Evolutionary conservation across 2,888 invertebrate genomes (phyloP).

Genomic region (Aphidoletes aphidimyza): DNA sequence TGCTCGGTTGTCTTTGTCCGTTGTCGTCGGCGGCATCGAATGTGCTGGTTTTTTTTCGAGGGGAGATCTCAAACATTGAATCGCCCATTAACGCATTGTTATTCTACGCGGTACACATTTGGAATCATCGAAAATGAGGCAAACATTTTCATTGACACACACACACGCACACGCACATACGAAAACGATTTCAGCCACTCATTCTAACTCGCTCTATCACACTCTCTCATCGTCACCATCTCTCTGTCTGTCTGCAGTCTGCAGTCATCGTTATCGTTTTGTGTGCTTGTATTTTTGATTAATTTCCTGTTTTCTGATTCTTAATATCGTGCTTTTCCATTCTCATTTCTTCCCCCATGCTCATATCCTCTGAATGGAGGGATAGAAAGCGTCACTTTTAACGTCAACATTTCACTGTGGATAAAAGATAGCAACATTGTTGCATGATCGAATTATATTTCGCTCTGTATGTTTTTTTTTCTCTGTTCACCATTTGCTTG

Average conservation of each 20-base stretch:
- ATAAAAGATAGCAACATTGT: neutral
- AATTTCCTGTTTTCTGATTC: slow-evolving; percentile 2
- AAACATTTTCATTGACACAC: neutral
- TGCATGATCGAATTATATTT: slow-evolving; percentile 4
- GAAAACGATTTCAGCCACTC: neutral
- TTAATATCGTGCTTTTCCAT: neutral
- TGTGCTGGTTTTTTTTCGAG: neutral
- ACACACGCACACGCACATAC: neutral
- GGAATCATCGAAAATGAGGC: slow-evolving; percentile 5
- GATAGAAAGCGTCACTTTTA: no score
- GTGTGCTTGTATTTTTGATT: neutral
- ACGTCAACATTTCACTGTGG: neutral
- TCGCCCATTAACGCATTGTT: slow-evolving; percentile 34
- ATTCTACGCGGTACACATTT: slow-evolving; percentile 7
- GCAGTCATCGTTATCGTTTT: no score
- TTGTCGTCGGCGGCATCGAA: no score
- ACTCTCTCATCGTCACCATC: neutral
- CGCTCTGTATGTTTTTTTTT: neutral
- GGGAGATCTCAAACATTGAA: neutral
- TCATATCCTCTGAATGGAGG: no score
- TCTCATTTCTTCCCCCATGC: neutral
- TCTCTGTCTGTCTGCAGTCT: no score
- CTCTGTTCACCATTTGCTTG: neutral
- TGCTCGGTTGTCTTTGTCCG: neutral
- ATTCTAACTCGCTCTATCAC: no score